phyloP scores from a whole-genome alignment of 1,140 invertebrate species.

The Steinernema khuongi region DNA sequence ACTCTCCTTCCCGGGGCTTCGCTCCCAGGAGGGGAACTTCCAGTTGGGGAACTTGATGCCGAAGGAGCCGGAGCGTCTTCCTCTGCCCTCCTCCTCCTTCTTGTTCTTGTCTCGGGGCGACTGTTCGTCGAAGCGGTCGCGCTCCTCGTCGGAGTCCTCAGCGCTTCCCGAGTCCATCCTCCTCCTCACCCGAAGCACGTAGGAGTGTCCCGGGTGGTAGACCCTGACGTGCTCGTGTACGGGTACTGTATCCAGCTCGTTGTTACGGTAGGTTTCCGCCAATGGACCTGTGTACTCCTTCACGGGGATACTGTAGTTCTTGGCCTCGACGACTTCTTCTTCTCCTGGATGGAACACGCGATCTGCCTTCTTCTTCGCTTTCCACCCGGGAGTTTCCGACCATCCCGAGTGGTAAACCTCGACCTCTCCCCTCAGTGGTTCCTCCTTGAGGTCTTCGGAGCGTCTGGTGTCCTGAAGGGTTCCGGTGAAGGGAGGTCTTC shows the following conservation, averaged over 20 bases:
- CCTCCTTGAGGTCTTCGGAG: constrained; percentile 29
- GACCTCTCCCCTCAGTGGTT: constrained; percentile 16
- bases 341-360: constrained; percentile 25
- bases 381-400: constrained; percentile 4
- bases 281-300: constrained; percentile 14
- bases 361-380: constrained; percentile 22
- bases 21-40: neutral
- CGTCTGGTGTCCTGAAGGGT: constrained; percentile 28
- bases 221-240: constrained; percentile 8
- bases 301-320: constrained; percentile 6
- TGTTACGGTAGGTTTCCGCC: neutral
- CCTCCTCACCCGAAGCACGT: neutral
- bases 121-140: neutral
- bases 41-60: neutral
- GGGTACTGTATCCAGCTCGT: constrained; percentile 27
- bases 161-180: constrained; percentile 27
- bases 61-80: neutral
- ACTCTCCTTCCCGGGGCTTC: neutral
- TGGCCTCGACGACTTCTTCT: constrained; percentile 24
- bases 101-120: neutral
- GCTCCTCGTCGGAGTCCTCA: constrained; percentile 41
- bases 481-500: constrained; percentile 24
- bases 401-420: constrained; percentile 32
- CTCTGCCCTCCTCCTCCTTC: neutral
- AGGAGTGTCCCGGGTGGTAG: constrained; percentile 30